Evolutionary conservation across 2,888 invertebrate species (phyloP), one percentile per base, ranked within the genome.

Genomic region (Timema podura): DNA sequence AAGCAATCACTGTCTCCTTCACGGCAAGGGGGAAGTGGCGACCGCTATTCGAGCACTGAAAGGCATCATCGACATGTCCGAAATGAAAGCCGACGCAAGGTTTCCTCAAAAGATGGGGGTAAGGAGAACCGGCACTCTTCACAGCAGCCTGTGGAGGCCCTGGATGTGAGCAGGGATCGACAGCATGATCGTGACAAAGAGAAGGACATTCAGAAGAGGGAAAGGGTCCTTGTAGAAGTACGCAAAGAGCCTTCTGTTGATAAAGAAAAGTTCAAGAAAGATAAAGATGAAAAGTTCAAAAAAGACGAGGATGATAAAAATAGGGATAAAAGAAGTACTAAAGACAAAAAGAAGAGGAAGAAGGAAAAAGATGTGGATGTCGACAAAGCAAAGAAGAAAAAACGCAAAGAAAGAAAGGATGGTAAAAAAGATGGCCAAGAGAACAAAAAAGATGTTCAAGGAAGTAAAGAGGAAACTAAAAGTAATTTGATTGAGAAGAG

Each of bases 381-480:
- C 81, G 83, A 77, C 64, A 73, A 64, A n/a, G 30, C 64, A 76
- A 75, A 73, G 65, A 68, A 72, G 48, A 73, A 13, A 80, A 80
- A 68, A 80, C 79, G 77, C 78, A 80, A 74, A 78, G 79, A 73
- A 75, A 78, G 73, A 76, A 79, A 71, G 75, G 79, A 73, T 76
- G 75, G 77, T 76, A 78, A 68, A 61, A 75, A 69, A 59, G 83
- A 83, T 68, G 80, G 79, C 64, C 75, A 74, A 74, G 83, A 83
- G 30, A 71, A 84, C 82, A 76, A 83, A 79, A 68, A 79, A 73
- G 68, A 75, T 73, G 10, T 71, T 79, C 76, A 79, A 84, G 75
- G 81, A 82, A 76, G 82, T 73, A 79, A 78, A 71, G 77, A 77
- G 82, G 84, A 77, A 81, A 85, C 76, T 79, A 16, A 82, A 76